Base-by-base conservation (phyloP, 2,113 vertebrate species). In the Camelus bactrianus region DNA sequence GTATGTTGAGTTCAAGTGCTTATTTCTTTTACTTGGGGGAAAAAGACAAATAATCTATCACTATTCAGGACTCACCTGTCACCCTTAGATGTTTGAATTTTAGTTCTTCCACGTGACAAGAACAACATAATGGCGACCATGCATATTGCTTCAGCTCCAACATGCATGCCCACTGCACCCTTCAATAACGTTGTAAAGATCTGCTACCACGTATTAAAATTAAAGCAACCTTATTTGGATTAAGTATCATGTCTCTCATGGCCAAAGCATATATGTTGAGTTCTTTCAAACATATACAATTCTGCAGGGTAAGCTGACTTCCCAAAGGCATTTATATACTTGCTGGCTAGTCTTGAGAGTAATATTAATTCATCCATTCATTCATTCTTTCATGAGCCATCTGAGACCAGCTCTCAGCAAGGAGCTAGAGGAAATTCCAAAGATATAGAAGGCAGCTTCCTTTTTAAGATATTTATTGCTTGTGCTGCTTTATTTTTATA, bases 401-500 rank as follows among this genome's bases (percentile, higher is more conserved):
- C 24, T 50, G 56, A 96, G n/a, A 94, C 1, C 3, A 93, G 35
- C 32, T 84, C 64, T 76, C 48, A 70, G 24, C 22, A 88, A 50
- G 16, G 22, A 88, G 35, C 38, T 89, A 84, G 42, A 91, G 30
- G 24, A 69, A 90, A 93, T 88, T 85, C 65, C 60, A 89, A 90
- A 94, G 54, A 83, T 56, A 42, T 3, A 62, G 56, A 95, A 67
- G 54, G 56, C 60, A 85, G 26, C 56, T 91, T 97, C 75, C 30
- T 89, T 90, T 87, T 35, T 20, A 92, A 81, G 64, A 79, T 81
- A 95, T 69, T 83, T 95, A 80, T 85, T 95, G 81, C 15, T 93
- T 90, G 9, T 85, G 35, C 19, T 46, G 35, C 16, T 97, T 95
- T 92, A 91, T 91, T 97, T 96, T 97, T 88, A 95, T 70, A 96